Base-by-base conservation (phyloP, 1,140 invertebrate genomes). In the Eubasilissa regina region DNA sequence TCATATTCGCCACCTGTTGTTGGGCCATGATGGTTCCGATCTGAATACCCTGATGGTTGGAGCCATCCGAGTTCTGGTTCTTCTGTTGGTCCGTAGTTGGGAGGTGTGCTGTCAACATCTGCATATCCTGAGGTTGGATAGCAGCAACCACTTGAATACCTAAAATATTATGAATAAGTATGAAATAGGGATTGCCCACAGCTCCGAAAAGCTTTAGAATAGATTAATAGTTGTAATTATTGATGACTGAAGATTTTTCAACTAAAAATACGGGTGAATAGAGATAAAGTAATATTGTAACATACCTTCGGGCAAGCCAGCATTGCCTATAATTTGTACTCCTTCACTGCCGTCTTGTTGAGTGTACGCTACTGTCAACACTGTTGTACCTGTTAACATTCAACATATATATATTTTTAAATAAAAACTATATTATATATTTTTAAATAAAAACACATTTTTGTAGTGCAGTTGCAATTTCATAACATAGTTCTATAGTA, bases 351-450 rank as follows among this genome's bases (percentile, higher is more conserved):
- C 85, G 13, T 92, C 90, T 73, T 91, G 84, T 60, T 85, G 90
- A 80, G 93, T 93, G 83, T 94, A 94, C 0, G 93, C 93, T 15
- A 94, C 91, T 1, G 93, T 94, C 11, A 95, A 85, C 4, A 95
- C 92, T 0, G 93, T 93, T 1, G 92, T 91, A 56, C 92, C 88
- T 92, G 87, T 0, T 87, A 81, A 44, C 43, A 15, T 4, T 35
- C 9, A 62, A 62, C 19, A 17, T 19, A 56, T 15, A 64, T 35
- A 43, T 64, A 12, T 35, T 21, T 19, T n/a, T n/a, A n/a, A n/a
- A n/a, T n/a, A n/a, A n/a, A n/a, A n/a, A n/a, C n/a, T n/a, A n/a
- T n/a, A n/a, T n/a, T n/a, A n/a, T n/a, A n/a, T n/a, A n/a, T n/a
- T n/a, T n/a, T n/a, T n/a, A n/a, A n/a, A n/a, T n/a, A n/a, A n/a